Evolutionary conservation across 2,113 vertebrate species (phyloP), one percentile per base, ranked within the genome.

Genomic region (Myotis lucifugus): DNA sequence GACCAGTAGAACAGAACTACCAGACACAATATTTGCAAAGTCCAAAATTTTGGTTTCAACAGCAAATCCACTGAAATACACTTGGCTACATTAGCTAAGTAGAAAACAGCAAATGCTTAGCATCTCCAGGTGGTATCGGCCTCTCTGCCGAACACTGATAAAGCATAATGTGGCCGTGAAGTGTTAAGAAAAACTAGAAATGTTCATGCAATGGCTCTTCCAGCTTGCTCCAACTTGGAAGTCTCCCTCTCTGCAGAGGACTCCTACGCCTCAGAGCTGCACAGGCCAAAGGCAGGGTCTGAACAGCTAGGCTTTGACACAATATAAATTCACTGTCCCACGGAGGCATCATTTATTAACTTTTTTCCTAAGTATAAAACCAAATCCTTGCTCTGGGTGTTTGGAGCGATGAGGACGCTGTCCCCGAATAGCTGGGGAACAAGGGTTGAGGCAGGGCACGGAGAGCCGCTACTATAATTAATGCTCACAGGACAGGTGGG

Each of bases 31-130:
- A 88, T 50, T 34, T 11, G 25, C 77, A 91, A 85, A 96, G 50
- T 70, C 52, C 29, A 59, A 72, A 91, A 76, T 29, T 48, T 29
- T 40, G 8, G 12, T 86, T 96, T 85, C 87, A 91, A 86, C 37
- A 77, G 52, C 13, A 96, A 72, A 77, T 67, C 46, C 79, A 77
- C 78, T 72, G 23, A 93, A 86, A 88, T 56, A 88, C 87, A 91
- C 34, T 46, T n/a, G 25, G 52, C 34, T 37, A 19, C 8, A 77
- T 79, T 32, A 85, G 17, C 67, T 32, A 91, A 48, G 29, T 11
- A 85, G 83, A 6, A 83, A 89, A 84, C n/a, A 94, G 17, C 3
- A 85, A 92, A 90, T 3, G 23, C 25, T 32, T 25, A 34, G 61
- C 79, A 85, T 27, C 77, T 50, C 87, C 85, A 32, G n/a, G 81